Percentiles rank a stretch among this genome's conserved stretches.
Evolutionary conservation across 2,888 invertebrate genomes (phyloP).

Genomic region (Acheta domesticus): DNA sequence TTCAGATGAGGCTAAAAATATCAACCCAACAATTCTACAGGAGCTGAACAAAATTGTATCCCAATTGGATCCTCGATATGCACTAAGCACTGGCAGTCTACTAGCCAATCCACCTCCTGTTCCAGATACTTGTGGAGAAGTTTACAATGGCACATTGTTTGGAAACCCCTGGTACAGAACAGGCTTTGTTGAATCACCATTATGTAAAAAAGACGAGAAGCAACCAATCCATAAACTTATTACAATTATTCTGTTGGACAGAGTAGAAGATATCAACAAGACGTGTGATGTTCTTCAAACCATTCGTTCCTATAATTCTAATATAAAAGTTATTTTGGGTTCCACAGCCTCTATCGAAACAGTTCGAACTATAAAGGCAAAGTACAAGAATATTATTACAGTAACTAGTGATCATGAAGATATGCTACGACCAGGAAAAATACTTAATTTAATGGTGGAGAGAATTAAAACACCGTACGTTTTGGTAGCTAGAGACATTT

Average conservation of each 20-base stretch:
- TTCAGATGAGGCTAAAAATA: constrained; percentile 19
- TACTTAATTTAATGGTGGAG: constrained; percentile 39
- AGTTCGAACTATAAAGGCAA: background rate
- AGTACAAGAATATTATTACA: background rate
- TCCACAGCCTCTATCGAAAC: background rate
- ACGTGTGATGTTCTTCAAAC: background rate
- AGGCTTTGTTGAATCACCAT: constrained; percentile 33
- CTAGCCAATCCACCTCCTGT: background rate
- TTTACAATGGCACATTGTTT: constrained; percentile 31
- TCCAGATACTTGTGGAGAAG: constrained; percentile 31
- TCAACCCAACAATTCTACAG: constrained; percentile 31
- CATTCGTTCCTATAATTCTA: background rate
- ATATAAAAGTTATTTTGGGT: constrained; percentile 12
- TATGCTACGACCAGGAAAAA: constrained; percentile 34
- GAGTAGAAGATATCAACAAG: constrained; percentile 24
- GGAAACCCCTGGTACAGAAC: constrained; percentile 37
- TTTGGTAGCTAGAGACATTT: constrained; percentile 40
- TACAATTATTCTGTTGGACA: constrained; percentile 32
- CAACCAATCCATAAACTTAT: constrained; percentile 35
- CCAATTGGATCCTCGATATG: constrained; percentile 34
- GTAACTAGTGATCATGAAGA: background rate
- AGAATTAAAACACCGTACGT: constrained; percentile 41
- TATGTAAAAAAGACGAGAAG: constrained; percentile 27
- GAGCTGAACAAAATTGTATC: constrained; percentile 34
- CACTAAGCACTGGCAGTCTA: constrained; percentile 31